Evolutionary conservation across 2,113 vertebrate species (phyloP).

Genomic region (Pseudonaja textilis): DNA sequence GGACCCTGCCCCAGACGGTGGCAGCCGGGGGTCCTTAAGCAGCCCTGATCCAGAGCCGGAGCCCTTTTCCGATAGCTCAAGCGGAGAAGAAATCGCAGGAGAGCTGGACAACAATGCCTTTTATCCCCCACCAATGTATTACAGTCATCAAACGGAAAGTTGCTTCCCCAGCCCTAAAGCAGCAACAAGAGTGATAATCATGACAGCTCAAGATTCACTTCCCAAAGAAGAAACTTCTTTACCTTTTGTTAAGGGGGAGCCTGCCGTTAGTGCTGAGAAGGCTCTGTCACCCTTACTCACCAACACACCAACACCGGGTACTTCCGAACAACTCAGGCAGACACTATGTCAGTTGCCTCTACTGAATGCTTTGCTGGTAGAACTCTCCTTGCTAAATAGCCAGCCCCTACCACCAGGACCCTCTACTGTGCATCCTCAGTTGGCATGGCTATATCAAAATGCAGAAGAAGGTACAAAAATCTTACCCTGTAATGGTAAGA

Average conservation of each 20-base stretch:
- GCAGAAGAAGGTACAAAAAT: neutral
- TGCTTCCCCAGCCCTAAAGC: neutral
- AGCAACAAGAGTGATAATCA: slow-evolving; percentile 2
- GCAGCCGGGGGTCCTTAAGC: neutral
- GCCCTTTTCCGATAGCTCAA: neutral
- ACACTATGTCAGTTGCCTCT: slow-evolving; percentile 78
- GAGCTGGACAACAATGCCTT: slow-evolving; percentile 66
- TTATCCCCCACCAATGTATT: slow-evolving; percentile 84
- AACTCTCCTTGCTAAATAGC: slow-evolving; percentile 77
- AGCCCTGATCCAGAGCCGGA: slow-evolving; percentile 46
- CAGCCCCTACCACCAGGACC: slow-evolving; percentile 34
- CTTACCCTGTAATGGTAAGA: neutral
- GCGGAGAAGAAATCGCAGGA: slow-evolving; percentile 4
- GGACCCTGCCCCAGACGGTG: neutral
- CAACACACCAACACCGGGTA: neutral
- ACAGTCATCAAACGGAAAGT: slow-evolving; percentile 61
- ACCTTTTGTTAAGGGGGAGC: neutral
- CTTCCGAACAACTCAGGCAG: neutral
- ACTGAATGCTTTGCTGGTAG: slow-evolving; percentile 82
- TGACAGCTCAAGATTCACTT: slow-evolving; percentile 5
- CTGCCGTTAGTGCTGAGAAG: neutral
- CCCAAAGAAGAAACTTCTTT: neutral
- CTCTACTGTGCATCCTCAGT: slow-evolving; percentile 8
- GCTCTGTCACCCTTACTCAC: neutral
- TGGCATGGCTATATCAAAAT: slow-evolving; percentile 68